Percentiles rank a stretch among this genome's conserved stretches.
phyloP scores from a whole-genome alignment of 2,797 vertebrate genomes.

The Adrianichthys oophorus region DNA sequence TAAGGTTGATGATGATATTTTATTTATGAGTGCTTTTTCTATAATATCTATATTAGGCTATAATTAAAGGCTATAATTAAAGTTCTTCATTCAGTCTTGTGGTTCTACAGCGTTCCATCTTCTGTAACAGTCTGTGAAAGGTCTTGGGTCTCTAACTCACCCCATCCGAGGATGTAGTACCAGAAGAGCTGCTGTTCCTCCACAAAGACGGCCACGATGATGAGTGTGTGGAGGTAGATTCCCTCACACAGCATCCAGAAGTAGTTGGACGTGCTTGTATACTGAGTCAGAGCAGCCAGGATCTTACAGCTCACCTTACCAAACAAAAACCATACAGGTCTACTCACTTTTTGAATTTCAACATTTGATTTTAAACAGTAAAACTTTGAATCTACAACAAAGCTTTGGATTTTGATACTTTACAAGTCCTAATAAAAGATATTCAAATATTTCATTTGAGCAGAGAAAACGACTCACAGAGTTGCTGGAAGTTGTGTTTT shows the following conservation, averaged over 20 bases:
- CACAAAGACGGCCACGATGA: conserved; percentile 83
- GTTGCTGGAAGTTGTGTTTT: conserved; percentile 51
- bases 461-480: conserved; percentile 59
- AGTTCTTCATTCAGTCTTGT: background rate
- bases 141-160: conserved; percentile 56
- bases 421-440: background rate
- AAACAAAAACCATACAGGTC: background rate
- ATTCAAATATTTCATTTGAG: background rate
- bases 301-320: conserved; percentile 80
- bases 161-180: conserved; percentile 84
- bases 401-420: background rate
- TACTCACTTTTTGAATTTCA: too few species aligned
- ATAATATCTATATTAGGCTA: too few species aligned
- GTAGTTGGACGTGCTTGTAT: conserved; percentile 72
- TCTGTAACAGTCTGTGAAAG: background rate
- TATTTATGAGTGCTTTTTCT: too few species aligned
- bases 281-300: conserved; percentile 70
- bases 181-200: conserved; percentile 82
- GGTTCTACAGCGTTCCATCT: background rate
- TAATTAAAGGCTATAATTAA: too few species aligned
- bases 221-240: conserved; percentile 85
- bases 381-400: too few species aligned
- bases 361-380: too few species aligned
- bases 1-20: too few species aligned
- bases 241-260: conserved; percentile 87